Evolutionary conservation across 2,113 vertebrate genomes (phyloP), one percentile per base, ranked within the genome.

Genomic region (Coturnix japonica): DNA sequence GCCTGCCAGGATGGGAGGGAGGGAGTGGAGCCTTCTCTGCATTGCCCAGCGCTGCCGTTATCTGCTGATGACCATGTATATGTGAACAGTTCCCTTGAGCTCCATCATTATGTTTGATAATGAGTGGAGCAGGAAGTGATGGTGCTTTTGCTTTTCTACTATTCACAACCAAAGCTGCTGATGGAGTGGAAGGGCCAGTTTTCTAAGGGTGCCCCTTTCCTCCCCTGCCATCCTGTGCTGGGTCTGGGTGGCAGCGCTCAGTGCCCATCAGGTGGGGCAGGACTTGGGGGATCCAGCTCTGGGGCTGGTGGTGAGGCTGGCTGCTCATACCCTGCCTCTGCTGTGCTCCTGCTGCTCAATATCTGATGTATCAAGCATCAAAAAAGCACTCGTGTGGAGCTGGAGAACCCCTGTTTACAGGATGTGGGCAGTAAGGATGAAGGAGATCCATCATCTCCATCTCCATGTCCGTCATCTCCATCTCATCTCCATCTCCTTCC

Each of bases 41-140:
- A 53, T 59, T 61, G 30, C 51, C 77, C 77, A 72, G 77, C 83
- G 69, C 26, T 69, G 83, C 82, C 65, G 3, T 67, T 70, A 72
- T 23, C 74, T 2, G 1, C 87, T 92, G 89, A 92, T 94, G 89
- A 70, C 71, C 75, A 44, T 82, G 91, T 71, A 53, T 85, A 33
- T 67, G 44, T 85, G 85, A 91, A 93, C 92, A 91, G 92, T 51
- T 51, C 64, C 84, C 89, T 71, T 81, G 78, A 89, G 87, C 91
- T 91, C 89, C 81, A 92, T 95, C 64, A 9, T 96, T 93, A 87
- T 14, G 53, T 1, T 3, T 44, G 90, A 41, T 90, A 93, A 90
- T 57, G 82, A 77, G 0, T 0, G 61, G 61, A 90, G 91, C 46
- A 39, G 21, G 15, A 9, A 78, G 61, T 7, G 39, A 64, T 28